A percentile compares a stretch with the other conserved stretches of the same genome.
Evolutionary conservation across 2,888 invertebrate genomes (phyloP).

Genomic region (Peribatodes rhomboidaria): DNA sequence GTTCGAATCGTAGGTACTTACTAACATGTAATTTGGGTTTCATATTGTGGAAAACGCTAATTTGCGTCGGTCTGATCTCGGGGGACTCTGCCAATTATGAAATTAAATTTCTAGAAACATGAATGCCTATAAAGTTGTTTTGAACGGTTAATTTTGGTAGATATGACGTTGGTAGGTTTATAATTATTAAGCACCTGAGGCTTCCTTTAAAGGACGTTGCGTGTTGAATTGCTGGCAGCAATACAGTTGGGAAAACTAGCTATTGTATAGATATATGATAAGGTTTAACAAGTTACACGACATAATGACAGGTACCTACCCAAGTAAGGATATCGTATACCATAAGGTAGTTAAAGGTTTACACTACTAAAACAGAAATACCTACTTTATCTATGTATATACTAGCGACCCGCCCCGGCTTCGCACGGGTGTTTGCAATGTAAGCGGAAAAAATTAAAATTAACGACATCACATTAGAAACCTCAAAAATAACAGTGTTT

Average conservation of each 20-base stretch:
- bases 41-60: constrained; percentile 28
- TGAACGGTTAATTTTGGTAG: constrained; percentile 29
- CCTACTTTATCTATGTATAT: too few relatives aligned
- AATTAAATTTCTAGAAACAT: constrained; percentile 49
- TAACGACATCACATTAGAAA: too few relatives aligned
- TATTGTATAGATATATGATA: too few relatives aligned
- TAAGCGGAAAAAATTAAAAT: too few relatives aligned
- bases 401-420: too few relatives aligned
- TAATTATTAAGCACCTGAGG: background rate
- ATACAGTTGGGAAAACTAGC: constrained; percentile 5
- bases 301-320: too few relatives aligned
- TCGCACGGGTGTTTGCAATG: too few relatives aligned
- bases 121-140: constrained; percentile 29
- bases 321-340: too few relatives aligned
- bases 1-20: constrained; percentile 14
- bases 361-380: too few relatives aligned
- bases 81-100: constrained; percentile 49
- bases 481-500: too few relatives aligned
- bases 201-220: background rate
- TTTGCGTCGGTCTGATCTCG: constrained; percentile 31
- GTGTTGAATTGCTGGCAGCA: background rate
- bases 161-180: background rate
- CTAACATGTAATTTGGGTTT: constrained; percentile 41
- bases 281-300: too few relatives aligned
- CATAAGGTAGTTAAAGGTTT: too few relatives aligned